These are phyloP conservation scores for Andrena fulva DNA, from an alignment of 2,888 invertebrate genomes.

Conservation along the genomic window DNA sequence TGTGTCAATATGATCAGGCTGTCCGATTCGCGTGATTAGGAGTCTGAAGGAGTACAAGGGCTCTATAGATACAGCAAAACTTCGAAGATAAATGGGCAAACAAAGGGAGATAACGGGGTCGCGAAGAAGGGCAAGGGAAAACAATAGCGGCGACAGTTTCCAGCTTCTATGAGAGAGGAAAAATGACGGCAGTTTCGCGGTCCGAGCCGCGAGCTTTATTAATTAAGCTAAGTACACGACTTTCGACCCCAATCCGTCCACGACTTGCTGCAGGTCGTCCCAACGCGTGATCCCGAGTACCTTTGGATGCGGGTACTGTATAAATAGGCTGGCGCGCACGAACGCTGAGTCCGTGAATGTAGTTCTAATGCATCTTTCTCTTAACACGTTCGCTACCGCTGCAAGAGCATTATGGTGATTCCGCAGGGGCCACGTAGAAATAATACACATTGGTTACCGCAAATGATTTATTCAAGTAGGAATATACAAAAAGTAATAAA, in stretches of 20 bases:
- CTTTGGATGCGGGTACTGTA: constrained; percentile 40
- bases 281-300: constrained; percentile 41
- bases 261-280: constrained; percentile 37
- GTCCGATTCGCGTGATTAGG: too few species aligned
- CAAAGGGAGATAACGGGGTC: constrained; percentile 36
- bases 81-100: constrained; percentile 52
- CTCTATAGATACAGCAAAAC: neutral
- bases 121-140: neutral
- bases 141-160: constrained; percentile 41
- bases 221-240: constrained; percentile 69
- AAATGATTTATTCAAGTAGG: too few species aligned
- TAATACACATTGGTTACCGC: too few species aligned
- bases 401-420: too few species aligned
- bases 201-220: constrained; percentile 54
- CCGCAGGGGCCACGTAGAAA: too few species aligned
- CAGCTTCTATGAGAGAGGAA: constrained; percentile 1
- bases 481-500: too few species aligned
- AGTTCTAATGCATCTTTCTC: neutral
- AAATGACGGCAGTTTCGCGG: constrained; percentile 23
- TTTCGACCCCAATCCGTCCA: constrained; percentile 64
- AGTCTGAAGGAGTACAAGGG: too few species aligned
- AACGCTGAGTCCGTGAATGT: neutral
- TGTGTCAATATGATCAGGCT: too few species aligned
- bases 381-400: neutral
- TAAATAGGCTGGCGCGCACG: constrained; percentile 27